These are phyloP conservation scores for Eristalinus sepulchralis DNA, from an alignment of 2,888 invertebrate species.

Conservation along the genomic window DNA sequence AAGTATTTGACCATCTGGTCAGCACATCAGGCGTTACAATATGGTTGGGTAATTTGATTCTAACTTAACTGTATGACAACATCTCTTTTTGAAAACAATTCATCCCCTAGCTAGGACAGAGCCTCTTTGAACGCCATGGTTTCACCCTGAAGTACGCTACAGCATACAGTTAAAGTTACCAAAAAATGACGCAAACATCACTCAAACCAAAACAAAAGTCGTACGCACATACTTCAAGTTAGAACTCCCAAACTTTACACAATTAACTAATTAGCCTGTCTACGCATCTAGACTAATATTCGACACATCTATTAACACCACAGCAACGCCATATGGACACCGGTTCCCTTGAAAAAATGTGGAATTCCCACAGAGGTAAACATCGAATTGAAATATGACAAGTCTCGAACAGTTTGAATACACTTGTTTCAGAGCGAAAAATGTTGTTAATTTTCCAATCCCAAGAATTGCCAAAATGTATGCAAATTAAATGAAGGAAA, in stretches of 20 bases:
- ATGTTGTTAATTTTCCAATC: background rate
- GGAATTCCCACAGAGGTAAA: background rate
- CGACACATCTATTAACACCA: background rate
- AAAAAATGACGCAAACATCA: background rate
- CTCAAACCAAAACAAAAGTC: background rate
- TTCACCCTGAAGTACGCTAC: too few species aligned
- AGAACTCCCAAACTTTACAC: background rate
- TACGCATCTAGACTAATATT: background rate
- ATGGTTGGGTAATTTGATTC: too few species aligned
- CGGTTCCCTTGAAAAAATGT: background rate
- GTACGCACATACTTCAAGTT: background rate
- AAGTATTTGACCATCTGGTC: too few species aligned
- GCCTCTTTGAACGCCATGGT: too few species aligned
- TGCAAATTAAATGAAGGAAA: background rate
- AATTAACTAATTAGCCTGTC: background rate
- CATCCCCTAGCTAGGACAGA: too few species aligned
- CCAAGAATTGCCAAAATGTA: background rate
- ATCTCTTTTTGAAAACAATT: too few species aligned
- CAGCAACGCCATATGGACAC: background rate
- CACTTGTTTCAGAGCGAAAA: background rate
- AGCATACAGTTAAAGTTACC: too few species aligned
- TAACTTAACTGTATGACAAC: too few species aligned
- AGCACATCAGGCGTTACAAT: too few species aligned
- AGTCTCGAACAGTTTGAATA: background rate
- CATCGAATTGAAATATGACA: background rate